Percentiles rank a stretch among this genome's conserved stretches.
phyloP scores from a whole-genome alignment of 2,797 vertebrate genomes.

The Morelia viridis region DNA sequence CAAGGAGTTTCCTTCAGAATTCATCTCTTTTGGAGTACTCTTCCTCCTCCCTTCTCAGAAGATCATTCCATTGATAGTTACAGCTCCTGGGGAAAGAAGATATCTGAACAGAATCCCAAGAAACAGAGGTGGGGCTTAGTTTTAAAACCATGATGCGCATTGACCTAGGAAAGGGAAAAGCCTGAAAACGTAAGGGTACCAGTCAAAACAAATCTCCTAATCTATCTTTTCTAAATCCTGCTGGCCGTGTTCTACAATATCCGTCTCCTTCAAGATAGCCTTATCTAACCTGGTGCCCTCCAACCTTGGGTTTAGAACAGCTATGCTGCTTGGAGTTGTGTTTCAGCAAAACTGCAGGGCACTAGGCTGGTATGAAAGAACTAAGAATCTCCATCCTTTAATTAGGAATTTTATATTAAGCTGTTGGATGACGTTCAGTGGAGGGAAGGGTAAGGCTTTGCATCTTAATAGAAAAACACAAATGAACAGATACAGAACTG shows the following conservation, averaged over 20 bases:
- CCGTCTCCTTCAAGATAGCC: not conserved
- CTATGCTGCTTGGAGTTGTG: not conserved
- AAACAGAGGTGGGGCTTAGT: not conserved
- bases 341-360: not conserved
- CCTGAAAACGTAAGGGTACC: not conserved
- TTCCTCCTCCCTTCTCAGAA: not conserved
- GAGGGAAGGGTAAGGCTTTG: not conserved
- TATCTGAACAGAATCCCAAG: not conserved
- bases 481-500: not conserved
- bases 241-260: not conserved
- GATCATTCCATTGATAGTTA: constrained; percentile 17
- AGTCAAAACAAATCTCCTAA: not conserved
- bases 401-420: not conserved
- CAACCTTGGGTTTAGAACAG: not conserved
- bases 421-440: not conserved
- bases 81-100: not conserved
- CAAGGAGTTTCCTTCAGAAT: not conserved
- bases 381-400: not conserved
- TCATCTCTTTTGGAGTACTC: not conserved
- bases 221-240: not conserved
- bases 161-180: not conserved
- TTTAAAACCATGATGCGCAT: not conserved
- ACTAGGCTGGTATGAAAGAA: not conserved
- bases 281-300: not conserved
- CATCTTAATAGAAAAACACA: not conserved